phyloP scores from a whole-genome alignment of 1,140 invertebrate species.

The Latrodectus geometricus region DNA sequence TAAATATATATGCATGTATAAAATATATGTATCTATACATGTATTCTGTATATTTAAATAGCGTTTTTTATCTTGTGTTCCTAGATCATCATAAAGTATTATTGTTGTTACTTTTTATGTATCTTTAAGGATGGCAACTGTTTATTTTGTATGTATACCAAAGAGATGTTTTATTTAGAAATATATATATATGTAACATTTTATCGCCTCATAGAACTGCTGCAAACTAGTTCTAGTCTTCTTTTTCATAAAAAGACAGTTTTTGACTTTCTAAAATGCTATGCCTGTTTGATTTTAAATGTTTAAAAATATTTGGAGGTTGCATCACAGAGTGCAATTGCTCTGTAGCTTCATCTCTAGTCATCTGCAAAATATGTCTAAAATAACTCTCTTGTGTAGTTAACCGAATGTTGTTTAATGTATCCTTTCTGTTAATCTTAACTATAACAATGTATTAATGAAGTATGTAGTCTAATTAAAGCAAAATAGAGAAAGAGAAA shows the following conservation, averaged over 20 bases:
- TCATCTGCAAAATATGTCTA: not conserved
- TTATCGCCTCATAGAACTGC: not conserved
- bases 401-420: not conserved
- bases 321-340: not conserved
- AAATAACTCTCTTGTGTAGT: not conserved
- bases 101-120: slow-evolving; percentile 2
- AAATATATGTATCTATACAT: not conserved
- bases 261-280: not conserved
- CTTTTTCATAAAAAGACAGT: not conserved
- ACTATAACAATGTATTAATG: too few relatives aligned
- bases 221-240: not conserved
- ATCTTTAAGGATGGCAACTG: slow-evolving; percentile 23
- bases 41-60: slow-evolving; percentile 2
- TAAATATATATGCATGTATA: not conserved
- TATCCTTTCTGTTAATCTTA: not conserved
- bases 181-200: not conserved
- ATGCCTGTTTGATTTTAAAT: not conserved
- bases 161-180: not conserved
- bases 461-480: too few relatives aligned
- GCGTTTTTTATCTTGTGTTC: slow-evolving; percentile 21
- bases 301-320: not conserved
- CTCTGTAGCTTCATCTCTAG: not conserved
- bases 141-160: slow-evolving; percentile 3
- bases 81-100: slow-evolving; percentile 25
- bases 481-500: too few relatives aligned